A percentile compares a stretch with the other conserved stretches of the same genome.
Evolutionary conservation across 2,797 vertebrate species (phyloP).

Genomic region (Pseudochirops cupreus): DNA sequence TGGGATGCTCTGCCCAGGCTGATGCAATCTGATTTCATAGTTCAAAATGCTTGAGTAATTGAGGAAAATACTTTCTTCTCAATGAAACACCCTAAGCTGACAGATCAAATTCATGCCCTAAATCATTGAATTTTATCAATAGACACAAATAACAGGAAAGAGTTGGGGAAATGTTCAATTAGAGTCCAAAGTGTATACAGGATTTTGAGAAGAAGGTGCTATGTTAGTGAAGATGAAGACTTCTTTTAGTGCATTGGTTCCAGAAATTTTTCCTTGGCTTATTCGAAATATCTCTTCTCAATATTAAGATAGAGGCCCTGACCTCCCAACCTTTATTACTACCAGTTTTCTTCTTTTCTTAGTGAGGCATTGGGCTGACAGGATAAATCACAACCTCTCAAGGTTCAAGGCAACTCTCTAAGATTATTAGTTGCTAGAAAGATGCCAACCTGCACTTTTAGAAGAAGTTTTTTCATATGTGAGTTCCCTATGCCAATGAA

Average conservation of each 20-base stretch:
- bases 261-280: background rate
- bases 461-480: background rate
- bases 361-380: background rate
- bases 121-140: background rate
- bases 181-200: background rate
- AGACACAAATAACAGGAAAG: background rate
- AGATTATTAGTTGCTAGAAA: background rate
- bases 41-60: constrained; percentile 4
- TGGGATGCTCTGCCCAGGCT: background rate
- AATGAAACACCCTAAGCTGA: constrained; percentile 1
- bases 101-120: background rate
- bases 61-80: background rate
- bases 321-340: background rate
- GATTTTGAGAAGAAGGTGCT: background rate
- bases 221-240: background rate
- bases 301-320: background rate
- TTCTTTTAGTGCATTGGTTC: background rate
- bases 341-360: background rate
- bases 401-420: background rate
- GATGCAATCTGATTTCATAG: constrained; percentile 4
- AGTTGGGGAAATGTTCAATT: background rate
- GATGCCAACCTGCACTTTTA: background rate
- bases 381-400: background rate
- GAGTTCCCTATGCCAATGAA: background rate
- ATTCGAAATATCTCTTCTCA: background rate